phyloP scores from a whole-genome alignment of 2,113 vertebrate species.

The Jaculus jaculus region DNA sequence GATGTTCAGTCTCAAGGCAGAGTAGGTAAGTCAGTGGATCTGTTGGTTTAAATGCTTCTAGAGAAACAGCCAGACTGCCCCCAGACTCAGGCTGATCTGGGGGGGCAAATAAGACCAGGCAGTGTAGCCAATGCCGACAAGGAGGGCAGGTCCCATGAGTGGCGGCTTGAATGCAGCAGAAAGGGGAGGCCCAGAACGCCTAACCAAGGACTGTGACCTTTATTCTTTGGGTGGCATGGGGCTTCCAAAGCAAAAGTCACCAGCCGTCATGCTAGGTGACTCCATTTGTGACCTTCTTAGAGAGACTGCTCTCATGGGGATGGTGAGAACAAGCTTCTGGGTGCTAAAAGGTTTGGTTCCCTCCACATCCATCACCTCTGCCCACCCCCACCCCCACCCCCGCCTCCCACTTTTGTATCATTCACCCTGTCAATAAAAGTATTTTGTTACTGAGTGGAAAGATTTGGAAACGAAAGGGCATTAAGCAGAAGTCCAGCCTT shows the following conservation, averaged over 20 bases:
- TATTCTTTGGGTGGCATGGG: not conserved
- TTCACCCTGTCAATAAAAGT: not conserved
- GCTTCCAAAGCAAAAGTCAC: not conserved
- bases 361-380: not conserved
- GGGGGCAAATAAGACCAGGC: not conserved
- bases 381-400: not conserved
- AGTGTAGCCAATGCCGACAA: not conserved
- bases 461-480: not conserved
- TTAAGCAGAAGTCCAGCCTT: not conserved
- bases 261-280: not conserved
- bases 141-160: not conserved
- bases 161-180: not conserved
- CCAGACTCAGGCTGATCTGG: not conserved
- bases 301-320: not conserved
- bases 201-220: constrained; percentile 13
- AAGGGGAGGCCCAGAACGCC: not conserved
- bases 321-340: not conserved
- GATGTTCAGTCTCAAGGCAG: not conserved
- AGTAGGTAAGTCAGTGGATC: not conserved
- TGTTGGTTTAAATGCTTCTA: not conserved
- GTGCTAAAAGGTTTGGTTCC: not conserved
- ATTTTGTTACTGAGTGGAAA: not conserved
- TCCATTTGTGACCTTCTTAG: not conserved
- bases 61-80: not conserved
- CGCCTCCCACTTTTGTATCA: not conserved